Conservation (phyloP, 30 jellyfish, hydroid and myxozoan genomes). For the Chrysaora quinquecirrha region DNA sequence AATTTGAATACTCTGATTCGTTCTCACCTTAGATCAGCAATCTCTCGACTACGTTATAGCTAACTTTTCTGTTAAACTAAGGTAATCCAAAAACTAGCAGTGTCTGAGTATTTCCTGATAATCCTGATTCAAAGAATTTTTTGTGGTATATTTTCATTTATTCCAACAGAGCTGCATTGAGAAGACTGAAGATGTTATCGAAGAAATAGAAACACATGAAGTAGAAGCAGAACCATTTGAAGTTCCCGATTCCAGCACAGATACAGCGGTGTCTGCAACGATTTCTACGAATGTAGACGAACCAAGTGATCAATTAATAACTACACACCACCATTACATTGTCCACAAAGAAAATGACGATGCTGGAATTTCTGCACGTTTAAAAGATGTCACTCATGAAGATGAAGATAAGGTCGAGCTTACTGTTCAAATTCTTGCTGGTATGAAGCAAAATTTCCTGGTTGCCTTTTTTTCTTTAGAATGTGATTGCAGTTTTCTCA, state of each 20-base stretch:
- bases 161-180: too few relatives aligned
- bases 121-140: too few relatives aligned
- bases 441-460: too few relatives aligned
- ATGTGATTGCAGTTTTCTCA: too few relatives aligned
- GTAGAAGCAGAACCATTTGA: conserved; percentile 6
- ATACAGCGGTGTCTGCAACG: not conserved
- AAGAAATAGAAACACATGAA: not conserved
- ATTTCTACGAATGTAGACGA: not conserved
- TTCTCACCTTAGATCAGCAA: too few relatives aligned
- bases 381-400: not conserved
- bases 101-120: too few relatives aligned
- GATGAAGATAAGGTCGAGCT: not conserved
- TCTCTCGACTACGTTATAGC: too few relatives aligned
- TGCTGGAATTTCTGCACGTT: not conserved
- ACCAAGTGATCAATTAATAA: not conserved
- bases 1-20: too few relatives aligned
- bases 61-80: too few relatives aligned
- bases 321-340: not conserved
- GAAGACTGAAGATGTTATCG: not conserved
- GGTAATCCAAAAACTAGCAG: too few relatives aligned
- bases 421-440: not conserved
- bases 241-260: not conserved
- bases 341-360: not conserved
- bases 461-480: too few relatives aligned
- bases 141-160: too few relatives aligned